Percentiles rank a stretch among this genome's conserved stretches.
These are phyloP conservation scores for Eudiplozoon nipponicum DNA, from an alignment of 2,888 invertebrate genomes.

Conservation along the genomic window DNA sequence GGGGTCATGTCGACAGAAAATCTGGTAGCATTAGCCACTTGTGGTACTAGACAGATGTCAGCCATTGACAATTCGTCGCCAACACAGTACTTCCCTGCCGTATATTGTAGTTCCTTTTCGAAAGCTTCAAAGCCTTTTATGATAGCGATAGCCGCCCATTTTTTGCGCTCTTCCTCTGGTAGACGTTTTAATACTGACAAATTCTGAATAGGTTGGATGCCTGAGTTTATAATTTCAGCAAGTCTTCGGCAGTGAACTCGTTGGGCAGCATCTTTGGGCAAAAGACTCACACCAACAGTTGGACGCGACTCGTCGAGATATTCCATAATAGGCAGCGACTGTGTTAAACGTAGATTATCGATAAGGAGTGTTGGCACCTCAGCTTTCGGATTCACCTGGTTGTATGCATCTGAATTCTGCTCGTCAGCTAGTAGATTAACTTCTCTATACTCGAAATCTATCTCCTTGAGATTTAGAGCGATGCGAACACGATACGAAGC, in stretches of 20 bases:
- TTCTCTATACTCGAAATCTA: too few species aligned
- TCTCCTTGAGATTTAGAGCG: too few species aligned
- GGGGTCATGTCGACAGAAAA: constrained; percentile 62
- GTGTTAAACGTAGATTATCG: not conserved
- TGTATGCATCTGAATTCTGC: not conserved
- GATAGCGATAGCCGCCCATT: constrained; percentile 1
- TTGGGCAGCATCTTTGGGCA: constrained; percentile 56
- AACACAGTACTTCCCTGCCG: constrained; percentile 46
- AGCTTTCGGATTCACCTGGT: not conserved
- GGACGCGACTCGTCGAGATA: constrained; percentile 56
- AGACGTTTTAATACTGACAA: constrained; percentile 43
- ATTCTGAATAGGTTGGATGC: constrained; percentile 82
- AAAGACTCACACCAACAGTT: constrained; percentile 45
- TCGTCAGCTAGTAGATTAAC: too few species aligned
- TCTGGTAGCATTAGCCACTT: constrained; percentile 65
- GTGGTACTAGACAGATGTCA: constrained; percentile 70
- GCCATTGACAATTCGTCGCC: constrained; percentile 71
- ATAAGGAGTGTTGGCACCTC: not conserved
- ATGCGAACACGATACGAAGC: not conserved
- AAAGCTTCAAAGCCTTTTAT: constrained; percentile 34
- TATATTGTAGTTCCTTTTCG: constrained; percentile 47
- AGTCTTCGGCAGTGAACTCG: constrained; percentile 47
- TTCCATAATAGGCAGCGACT: constrained; percentile 61
- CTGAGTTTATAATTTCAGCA: constrained; percentile 58
- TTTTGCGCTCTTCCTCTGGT: constrained; percentile 20